These are phyloP conservation scores for Mesoligia furuncula DNA, from an alignment of 2,888 invertebrate species.

Conservation along the genomic window DNA sequence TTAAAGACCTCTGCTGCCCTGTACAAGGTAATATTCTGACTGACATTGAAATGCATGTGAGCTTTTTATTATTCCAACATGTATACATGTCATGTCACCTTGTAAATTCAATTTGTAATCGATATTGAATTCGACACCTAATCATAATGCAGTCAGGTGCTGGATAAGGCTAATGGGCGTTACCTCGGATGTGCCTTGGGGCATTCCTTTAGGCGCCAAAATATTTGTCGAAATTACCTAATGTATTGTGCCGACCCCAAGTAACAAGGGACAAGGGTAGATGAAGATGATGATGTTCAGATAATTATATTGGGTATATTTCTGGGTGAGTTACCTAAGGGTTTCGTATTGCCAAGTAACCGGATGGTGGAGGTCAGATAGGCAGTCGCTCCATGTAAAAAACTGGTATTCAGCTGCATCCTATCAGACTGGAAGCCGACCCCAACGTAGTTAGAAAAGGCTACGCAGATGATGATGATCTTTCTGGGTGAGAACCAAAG, in stretches of 20 bases:
- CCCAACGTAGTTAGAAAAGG: background rate
- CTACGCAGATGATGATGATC: background rate
- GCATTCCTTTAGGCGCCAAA: constrained; percentile 28
- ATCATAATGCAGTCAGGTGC: constrained; percentile 76
- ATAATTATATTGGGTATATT: background rate
- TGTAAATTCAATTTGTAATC: constrained; percentile 68
- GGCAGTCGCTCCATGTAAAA: background rate
- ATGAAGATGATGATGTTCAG: background rate
- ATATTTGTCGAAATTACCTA: background rate
- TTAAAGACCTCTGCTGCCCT: constrained; percentile 33
- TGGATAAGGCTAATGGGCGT: constrained; percentile 78
- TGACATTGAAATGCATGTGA: constrained; percentile 63
- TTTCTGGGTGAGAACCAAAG: background rate
- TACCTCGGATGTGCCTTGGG: constrained; percentile 60
- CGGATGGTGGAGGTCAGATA: no score
- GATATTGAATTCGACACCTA: constrained; percentile 67
- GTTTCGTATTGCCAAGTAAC: background rate
- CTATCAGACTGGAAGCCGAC: background rate
- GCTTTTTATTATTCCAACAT: constrained; percentile 66
- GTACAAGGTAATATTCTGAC: constrained; percentile 39
- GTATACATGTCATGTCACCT: constrained; percentile 70
- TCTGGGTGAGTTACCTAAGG: background rate
- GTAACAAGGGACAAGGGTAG: background rate
- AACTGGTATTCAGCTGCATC: background rate
- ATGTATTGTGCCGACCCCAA: background rate